Evolutionary conservation across 2,888 invertebrate genomes (phyloP).

Genomic region (Ormyrus pomaceus): DNA sequence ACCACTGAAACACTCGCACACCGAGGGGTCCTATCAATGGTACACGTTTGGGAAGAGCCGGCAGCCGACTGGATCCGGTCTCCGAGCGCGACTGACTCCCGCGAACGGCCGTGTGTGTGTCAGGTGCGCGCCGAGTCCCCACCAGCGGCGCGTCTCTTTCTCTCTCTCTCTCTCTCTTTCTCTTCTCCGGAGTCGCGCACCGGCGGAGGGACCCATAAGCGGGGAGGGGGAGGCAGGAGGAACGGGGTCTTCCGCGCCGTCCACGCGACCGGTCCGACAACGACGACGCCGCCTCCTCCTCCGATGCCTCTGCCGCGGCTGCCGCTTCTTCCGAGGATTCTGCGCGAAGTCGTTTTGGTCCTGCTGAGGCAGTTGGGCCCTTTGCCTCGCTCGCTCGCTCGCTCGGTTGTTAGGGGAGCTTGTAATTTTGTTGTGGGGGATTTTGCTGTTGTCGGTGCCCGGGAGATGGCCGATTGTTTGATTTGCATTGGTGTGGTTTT

Average conservation of each 20-base stretch:
- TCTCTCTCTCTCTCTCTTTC: slow-evolving; percentile 30
- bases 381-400: neutral
- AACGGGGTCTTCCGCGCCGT: slow-evolving; percentile 33
- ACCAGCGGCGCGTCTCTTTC: slow-evolving; percentile 47
- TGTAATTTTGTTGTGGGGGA: too few species aligned
- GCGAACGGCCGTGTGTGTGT: slow-evolving; percentile 54
- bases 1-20: too few species aligned
- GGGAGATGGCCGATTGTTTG: too few species aligned
- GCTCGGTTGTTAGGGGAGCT: too few species aligned
- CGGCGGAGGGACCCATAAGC: neutral
- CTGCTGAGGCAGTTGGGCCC: neutral
- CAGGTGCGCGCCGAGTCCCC: slow-evolving; percentile 59
- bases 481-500: too few species aligned
- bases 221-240: slow-evolving; percentile 18
- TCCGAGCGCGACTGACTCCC: slow-evolving; percentile 59
- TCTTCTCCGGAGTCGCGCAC: slow-evolving; percentile 24
- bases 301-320: neutral
- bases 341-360: neutral
- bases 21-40: neutral
- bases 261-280: slow-evolving; percentile 52
- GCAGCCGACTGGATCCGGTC: slow-evolving; percentile 51
- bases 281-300: slow-evolving; percentile 50
- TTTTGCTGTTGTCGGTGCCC: too few species aligned
- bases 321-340: neutral
- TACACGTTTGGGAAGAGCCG: neutral